Base-by-base conservation (phyloP, 1,140 invertebrate genomes). In the Archegozetes longisetosus region DNA sequence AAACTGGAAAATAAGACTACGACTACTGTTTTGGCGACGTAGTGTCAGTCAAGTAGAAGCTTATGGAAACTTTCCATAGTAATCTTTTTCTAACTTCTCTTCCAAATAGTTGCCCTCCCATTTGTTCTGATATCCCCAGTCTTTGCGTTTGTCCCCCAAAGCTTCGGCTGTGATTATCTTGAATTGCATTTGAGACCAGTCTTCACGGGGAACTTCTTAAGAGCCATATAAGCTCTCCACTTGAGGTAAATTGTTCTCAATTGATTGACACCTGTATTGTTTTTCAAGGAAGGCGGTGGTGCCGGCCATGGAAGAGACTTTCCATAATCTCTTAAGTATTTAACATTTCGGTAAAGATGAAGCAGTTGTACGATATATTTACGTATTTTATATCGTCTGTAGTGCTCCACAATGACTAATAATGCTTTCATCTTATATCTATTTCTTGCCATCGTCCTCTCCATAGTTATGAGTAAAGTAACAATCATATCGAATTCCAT, bases 41-140 rank as follows among this genome's bases (percentile, higher is more conserved):
- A 83, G 81, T 64, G 80, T 81, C 50, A 89, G 70, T 61, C 80
- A 82, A 61, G 77, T 82, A 50, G 85, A 72, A 59, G 83, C 83
- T 17, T 78, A 73, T 54, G 79, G 81, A 71, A 82, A 90, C n/a
- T 79, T 72, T 27, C 80, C 73, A 53, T 78, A 82, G 49, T 80
- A 80, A 27, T 79, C 75, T 70, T 96, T 92, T 68, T 95, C 89
- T 32, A 77, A 75, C 27, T 80, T 76, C 50, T 79, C 76, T 1
- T 82, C 77, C 56, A 97, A 74, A 70, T 97, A 97, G 74, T 97
- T 92, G 26, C 92, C 92, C 63, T 84, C 77, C 93, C 94, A 97
- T 61, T 81, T 79, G 27, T 90, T 74, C 3, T 78, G 77, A 53
- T 86, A 81, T 0, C 93, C 92, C 84, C 88, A 96, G 55, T 85